These are phyloP conservation scores for Ectobius pallidus DNA, from an alignment of 2,888 invertebrate species.

Conservation along the genomic window DNA sequence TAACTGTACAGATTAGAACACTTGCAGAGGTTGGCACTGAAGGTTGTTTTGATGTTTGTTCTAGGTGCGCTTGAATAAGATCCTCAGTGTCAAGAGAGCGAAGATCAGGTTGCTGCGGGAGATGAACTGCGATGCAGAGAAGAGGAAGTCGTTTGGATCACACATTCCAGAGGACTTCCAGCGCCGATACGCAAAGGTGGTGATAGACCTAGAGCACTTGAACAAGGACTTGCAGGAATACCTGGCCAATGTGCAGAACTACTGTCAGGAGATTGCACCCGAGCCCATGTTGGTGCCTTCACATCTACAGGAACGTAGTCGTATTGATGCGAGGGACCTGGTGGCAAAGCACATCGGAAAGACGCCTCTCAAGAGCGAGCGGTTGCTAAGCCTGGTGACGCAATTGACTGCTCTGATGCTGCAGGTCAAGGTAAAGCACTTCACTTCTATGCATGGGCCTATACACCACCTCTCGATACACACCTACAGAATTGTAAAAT, in stretches of 20 bases:
- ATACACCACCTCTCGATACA: too few relatives aligned
- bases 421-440: slow-evolving; percentile 78
- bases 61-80: slow-evolving; percentile 81
- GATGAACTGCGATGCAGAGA: slow-evolving; percentile 91
- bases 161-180: slow-evolving; percentile 87
- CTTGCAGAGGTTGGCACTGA: too few relatives aligned
- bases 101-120: slow-evolving; percentile 81
- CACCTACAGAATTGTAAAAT: too few relatives aligned
- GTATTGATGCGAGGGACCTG: slow-evolving; percentile 81
- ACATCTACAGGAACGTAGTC: slow-evolving; percentile 84
- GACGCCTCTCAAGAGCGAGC: slow-evolving; percentile 58
- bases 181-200: slow-evolving; percentile 81
- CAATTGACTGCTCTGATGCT: slow-evolving; percentile 89
- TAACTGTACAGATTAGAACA: too few relatives aligned
- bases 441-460: too few relatives aligned
- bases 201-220: slow-evolving; percentile 89
- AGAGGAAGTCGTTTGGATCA: slow-evolving; percentile 79
- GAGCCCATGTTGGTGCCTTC: slow-evolving; percentile 90
- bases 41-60: too few relatives aligned
- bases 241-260: slow-evolving; percentile 82
- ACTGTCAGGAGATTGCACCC: slow-evolving; percentile 85
- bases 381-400: slow-evolving; percentile 79
- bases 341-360: slow-evolving; percentile 73
- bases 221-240: slow-evolving; percentile 87
- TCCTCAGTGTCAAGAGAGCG: slow-evolving; percentile 79